phyloP scores from a whole-genome alignment of 2,113 vertebrate species.

The Nothoprocta perdicaria region DNA sequence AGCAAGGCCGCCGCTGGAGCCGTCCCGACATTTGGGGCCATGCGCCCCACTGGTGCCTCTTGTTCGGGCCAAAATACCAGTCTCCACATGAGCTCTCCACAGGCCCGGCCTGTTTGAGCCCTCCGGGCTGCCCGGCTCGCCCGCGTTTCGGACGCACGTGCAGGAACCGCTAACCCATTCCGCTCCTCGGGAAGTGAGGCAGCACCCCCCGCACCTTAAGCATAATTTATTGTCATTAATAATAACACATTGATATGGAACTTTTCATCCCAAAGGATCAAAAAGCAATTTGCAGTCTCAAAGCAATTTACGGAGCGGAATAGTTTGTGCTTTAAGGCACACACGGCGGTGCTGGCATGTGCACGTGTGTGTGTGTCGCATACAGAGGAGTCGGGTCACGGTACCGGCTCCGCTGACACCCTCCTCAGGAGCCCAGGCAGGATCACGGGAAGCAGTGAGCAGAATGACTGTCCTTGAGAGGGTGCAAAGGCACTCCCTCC shows the following conservation, averaged over 20 bases:
- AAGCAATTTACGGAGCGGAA: slow-evolving; percentile 49
- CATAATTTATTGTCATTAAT: slow-evolving; percentile 63
- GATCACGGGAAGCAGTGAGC: not conserved
- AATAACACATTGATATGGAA: slow-evolving; percentile 48
- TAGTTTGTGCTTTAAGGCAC: slow-evolving; percentile 42
- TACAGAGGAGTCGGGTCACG: not conserved
- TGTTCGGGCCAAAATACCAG: not conserved
- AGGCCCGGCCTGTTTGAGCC: not conserved
- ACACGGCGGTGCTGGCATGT: not conserved
- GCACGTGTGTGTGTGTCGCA: rapidly evolving
- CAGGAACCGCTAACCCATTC: slow-evolving; percentile 4
- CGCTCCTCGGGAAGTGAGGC: not conserved
- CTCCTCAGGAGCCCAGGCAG: not conserved
- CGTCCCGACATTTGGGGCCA: slow-evolving; percentile 14
- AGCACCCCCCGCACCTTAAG: not conserved
- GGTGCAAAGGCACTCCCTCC: not conserved
- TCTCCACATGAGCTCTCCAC: not conserved
- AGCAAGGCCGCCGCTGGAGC: slow-evolving; percentile 55
- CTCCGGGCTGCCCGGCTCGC: not conserved
- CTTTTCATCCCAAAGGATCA: slow-evolving; percentile 56
- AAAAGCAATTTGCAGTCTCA: slow-evolving; percentile 60
- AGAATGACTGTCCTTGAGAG: rapidly evolving
- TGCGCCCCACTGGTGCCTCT: slow-evolving; percentile 42
- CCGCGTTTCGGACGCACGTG: not conserved
- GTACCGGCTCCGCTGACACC: not conserved